A percentile compares a stretch with the other conserved stretches of the same genome.
phyloP scores from a whole-genome alignment of 1,140 invertebrate species.

The Orius insidiosus region DNA sequence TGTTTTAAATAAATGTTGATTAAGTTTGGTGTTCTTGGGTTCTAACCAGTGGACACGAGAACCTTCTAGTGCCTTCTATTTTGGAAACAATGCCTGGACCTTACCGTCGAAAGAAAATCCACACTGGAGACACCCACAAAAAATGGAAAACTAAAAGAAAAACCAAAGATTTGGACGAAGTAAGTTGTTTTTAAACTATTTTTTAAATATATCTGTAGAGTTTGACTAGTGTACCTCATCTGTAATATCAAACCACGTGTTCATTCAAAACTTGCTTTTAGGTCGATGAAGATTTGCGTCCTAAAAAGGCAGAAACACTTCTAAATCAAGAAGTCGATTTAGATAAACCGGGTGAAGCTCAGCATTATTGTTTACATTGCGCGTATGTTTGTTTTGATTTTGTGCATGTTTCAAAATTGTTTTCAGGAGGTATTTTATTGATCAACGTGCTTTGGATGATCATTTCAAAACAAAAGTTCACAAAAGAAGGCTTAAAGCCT shows the following conservation, averaged over 20 bases:
- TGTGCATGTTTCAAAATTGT: background rate
- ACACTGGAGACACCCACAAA: conserved; percentile 55
- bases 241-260: conserved; percentile 1
- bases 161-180: conserved; percentile 59
- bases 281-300: conserved; percentile 61
- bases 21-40: no score
- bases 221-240: no score
- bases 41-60: no score
- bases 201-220: conserved; percentile 27
- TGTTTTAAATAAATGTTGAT: no score
- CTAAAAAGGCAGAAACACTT: conserved; percentile 49
- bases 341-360: conserved; percentile 73
- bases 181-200: conserved; percentile 23
- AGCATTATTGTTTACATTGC: conserved; percentile 87
- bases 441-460: conserved; percentile 52
- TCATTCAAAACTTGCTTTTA: conserved; percentile 25
- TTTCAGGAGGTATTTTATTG: conserved; percentile 70
- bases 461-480: conserved; percentile 83
- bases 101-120: conserved; percentile 58
- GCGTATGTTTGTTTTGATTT: conserved; percentile 50
- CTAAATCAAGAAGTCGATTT: conserved; percentile 73
- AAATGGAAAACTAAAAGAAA: conserved; percentile 53
- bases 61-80: no score
- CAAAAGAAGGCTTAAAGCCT: conserved; percentile 74
- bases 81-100: conserved; percentile 19